These are phyloP conservation scores for Pterostichus madidus DNA, from an alignment of 2,888 invertebrate genomes.

Conservation along the genomic window DNA sequence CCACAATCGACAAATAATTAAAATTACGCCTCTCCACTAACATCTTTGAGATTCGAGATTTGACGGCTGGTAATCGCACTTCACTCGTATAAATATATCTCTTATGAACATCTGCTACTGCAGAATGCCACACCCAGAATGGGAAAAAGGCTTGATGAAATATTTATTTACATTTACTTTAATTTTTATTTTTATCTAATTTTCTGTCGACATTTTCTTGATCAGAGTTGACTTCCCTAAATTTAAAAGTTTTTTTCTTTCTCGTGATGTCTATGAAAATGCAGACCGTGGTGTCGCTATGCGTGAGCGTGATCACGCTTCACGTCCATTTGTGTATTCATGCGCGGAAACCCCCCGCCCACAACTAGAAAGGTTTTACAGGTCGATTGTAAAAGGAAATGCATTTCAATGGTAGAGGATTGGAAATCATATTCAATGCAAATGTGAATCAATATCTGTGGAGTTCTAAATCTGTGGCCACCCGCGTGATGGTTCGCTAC, in stretches of 20 bases:
- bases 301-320: slow-evolving; percentile 28
- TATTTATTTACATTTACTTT: too few relatives aligned
- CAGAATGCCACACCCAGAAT: too few relatives aligned
- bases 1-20: too few relatives aligned
- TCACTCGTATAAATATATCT: too few relatives aligned
- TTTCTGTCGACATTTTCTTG: too few relatives aligned
- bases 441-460: slow-evolving; percentile 64
- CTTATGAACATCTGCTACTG: too few relatives aligned
- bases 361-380: slow-evolving; percentile 62
- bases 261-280: background rate
- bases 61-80: too few relatives aligned
- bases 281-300: slow-evolving; percentile 2
- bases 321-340: slow-evolving; percentile 62
- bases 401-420: slow-evolving; percentile 65
- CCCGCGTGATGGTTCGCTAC: slow-evolving; percentile 21
- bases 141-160: too few relatives aligned
- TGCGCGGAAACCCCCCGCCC: slow-evolving; percentile 40
- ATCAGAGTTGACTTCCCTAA: too few relatives aligned
- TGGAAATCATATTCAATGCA: slow-evolving; percentile 66
- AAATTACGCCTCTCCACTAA: too few relatives aligned
- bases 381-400: slow-evolving; percentile 67
- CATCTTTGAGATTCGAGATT: too few relatives aligned
- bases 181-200: too few relatives aligned
- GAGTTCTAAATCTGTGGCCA: background rate
- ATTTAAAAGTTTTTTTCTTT: background rate